A percentile compares a stretch with the other conserved stretches of the same genome.
phyloP scores from a whole-genome alignment of 2,797 vertebrate genomes.

The Mergus octosetaceus region DNA sequence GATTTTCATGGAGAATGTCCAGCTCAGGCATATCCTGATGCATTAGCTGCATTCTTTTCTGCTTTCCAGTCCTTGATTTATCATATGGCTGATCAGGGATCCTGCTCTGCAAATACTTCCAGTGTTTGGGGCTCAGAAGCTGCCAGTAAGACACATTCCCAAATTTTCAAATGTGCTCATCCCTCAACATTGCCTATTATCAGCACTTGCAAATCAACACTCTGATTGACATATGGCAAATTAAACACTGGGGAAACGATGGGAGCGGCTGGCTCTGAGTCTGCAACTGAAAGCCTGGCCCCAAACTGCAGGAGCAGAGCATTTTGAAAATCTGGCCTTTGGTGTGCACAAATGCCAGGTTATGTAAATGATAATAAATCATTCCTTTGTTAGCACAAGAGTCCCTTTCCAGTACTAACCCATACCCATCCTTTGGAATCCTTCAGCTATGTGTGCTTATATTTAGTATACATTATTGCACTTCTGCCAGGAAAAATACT shows the following conservation, averaged over 20 bases:
- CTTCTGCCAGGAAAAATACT: slow-evolving; percentile 27
- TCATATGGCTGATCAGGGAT: neutral
- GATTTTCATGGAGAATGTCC: slow-evolving; percentile 44
- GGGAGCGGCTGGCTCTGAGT: slow-evolving; percentile 29
- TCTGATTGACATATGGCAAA: slow-evolving; percentile 70
- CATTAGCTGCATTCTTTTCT: slow-evolving; percentile 29
- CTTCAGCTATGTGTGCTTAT: neutral
- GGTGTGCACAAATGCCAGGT: slow-evolving; percentile 53
- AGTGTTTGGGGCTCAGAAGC: slow-evolving; percentile 14
- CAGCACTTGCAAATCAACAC: slow-evolving; percentile 56
- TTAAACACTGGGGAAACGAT: slow-evolving; percentile 28
- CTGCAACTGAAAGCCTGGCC: slow-evolving; percentile 37
- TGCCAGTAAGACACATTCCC: slow-evolving; percentile 44
- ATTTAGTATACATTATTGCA: neutral
- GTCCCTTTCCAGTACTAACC: neutral
- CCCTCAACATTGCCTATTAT: slow-evolving; percentile 41
- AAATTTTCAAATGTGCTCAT: slow-evolving; percentile 47
- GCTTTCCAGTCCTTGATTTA: slow-evolving; percentile 45
- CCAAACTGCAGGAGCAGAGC: slow-evolving; percentile 24
- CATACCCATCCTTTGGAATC: neutral
- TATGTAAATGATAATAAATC: slow-evolving; percentile 58
- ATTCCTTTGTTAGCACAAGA: slow-evolving; percentile 50
- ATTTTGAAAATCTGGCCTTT: slow-evolving; percentile 44
- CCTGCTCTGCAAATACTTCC: slow-evolving; percentile 4
- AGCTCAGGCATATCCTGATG: neutral